Base-by-base conservation (phyloP, 1,140 invertebrate species). In the Drosophila prosaltans region DNA sequence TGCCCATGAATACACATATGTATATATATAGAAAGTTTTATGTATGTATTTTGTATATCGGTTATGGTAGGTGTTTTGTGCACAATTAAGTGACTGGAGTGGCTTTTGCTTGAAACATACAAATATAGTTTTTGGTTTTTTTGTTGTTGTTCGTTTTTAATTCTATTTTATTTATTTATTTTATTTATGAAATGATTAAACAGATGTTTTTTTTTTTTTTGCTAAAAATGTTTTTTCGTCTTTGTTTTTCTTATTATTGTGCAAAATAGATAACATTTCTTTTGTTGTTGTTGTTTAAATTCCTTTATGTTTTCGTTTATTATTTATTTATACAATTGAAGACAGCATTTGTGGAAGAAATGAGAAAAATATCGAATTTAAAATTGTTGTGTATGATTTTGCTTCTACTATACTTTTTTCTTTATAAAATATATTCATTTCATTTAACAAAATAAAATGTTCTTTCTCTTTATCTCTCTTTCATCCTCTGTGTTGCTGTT, bases 31-130 rank as follows among this genome's bases (percentile, higher is more conserved):
- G n/a, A 51, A 24, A 51, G 24, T 51, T 51, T 26, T 62, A 48
- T 66, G 21, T 58, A 71, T 61, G 48, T 72, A 69, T 77, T 86
- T 80, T 67, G 61, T 81, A 66, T 88, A 88, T 73, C 51, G 81
- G 70, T 82, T 85, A 85, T 70, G 65, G 30, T 74, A 51, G 74
- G 51, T 60, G 28, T 36, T 36, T 36, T 36, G 76, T 76, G 73
- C 76, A 76, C 65, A 65, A 67, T 72, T 72, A 68, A 62, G 76
- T 77, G 45, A 51, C 45, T 51, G 45, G 24, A 51, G 45, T 51
- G 45, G 45, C 21, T 51, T 51, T 51, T 51, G 45, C 45, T 51
- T 51, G 6, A 51, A 51, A 51, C 45, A 51, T 51, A 51, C 45
- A 71, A 9, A 55, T 63, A 36, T 64, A 36, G 55, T 63, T 65